Percentiles rank a stretch among this genome's conserved stretches.
These are phyloP conservation scores for Tapirus terrestris DNA, from an alignment of 2,113 vertebrate species.

Conservation along the genomic window DNA sequence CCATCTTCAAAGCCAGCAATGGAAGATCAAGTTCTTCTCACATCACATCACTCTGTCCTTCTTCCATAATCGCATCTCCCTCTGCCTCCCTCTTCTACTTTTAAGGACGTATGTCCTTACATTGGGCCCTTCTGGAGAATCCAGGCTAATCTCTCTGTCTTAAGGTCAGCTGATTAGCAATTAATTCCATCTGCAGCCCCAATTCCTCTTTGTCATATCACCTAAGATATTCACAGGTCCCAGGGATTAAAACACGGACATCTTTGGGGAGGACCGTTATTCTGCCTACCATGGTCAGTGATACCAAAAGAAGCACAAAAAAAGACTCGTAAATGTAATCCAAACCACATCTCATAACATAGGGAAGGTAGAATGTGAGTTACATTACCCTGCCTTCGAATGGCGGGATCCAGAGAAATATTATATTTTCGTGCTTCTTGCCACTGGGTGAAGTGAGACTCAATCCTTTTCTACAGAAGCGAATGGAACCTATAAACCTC, in stretches of 20 bases:
- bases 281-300: neutral
- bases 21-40: neutral
- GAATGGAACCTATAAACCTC: constrained; percentile 53
- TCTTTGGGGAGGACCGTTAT: neutral
- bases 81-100: neutral
- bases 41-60: no score
- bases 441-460: neutral
- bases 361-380: neutral
- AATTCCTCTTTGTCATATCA: neutral
- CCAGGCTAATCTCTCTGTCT: neutral
- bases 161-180: neutral
- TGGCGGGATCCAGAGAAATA: neutral
- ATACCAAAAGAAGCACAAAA: neutral
- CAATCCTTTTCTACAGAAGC: neutral
- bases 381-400: neutral
- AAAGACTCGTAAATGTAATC: neutral
- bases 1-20: neutral
- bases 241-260: neutral
- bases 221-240: neutral
- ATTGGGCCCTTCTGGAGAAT: neutral
- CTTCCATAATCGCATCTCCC: neutral
- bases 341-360: neutral
- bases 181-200: neutral
- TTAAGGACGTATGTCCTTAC: neutral
- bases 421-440: neutral